A percentile compares a stretch with the other conserved stretches of the same genome.
Evolutionary conservation across 2,113 vertebrate species (phyloP).

Genomic region (Peromyscus leucopus): DNA sequence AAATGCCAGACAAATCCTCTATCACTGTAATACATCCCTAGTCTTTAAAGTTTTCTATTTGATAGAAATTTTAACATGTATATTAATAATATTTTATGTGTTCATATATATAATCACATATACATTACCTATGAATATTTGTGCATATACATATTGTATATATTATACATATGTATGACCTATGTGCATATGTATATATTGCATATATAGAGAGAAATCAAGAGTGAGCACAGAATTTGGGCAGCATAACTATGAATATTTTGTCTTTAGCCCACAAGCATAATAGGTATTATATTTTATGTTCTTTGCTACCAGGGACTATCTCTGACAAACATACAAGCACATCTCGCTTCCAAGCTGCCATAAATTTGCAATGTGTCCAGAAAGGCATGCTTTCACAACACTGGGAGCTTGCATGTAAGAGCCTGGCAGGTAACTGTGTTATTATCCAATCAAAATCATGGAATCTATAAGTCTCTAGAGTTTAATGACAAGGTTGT

Average conservation of each 20-base stretch:
- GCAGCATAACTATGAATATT: constrained; percentile 79
- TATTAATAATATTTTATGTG: constrained; percentile 60
- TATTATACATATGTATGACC: not conserved
- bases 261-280: constrained; percentile 81
- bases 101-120: not conserved
- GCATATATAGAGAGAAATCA: not conserved
- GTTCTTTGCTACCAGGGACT: constrained; percentile 84
- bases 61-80: constrained; percentile 69
- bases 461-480: constrained; percentile 24
- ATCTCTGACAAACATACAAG: constrained; percentile 83
- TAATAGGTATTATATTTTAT: constrained; percentile 83
- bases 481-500: constrained; percentile 44
- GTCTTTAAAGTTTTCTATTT: not conserved
- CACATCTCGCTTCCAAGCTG: constrained; percentile 77
- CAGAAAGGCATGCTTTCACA: constrained; percentile 28
- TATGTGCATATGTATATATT: not conserved
- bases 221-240: not conserved
- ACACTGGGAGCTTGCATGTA: not conserved
- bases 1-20: not conserved
- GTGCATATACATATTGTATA: not conserved
- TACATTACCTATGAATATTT: not conserved
- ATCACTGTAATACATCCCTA: not conserved
- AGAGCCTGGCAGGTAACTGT: constrained; percentile 62
- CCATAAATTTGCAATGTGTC: constrained; percentile 78
- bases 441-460: constrained; percentile 59